Conservation (phyloP, 2,113 vertebrate species). For the Bombycilla garrulus region DNA sequence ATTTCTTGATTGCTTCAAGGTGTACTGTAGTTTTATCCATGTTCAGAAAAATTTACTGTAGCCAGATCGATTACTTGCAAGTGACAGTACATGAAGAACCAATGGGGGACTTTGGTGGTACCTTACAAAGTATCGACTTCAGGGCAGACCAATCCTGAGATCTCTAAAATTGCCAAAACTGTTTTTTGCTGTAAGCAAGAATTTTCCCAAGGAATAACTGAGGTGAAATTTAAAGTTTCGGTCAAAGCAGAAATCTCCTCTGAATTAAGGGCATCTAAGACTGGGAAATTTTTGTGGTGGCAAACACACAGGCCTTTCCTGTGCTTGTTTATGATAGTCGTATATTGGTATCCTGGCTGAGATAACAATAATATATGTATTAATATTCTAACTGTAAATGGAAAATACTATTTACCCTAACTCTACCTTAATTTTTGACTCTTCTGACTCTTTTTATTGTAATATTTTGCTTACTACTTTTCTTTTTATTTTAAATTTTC, state of each 20-base stretch:
- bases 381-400: not conserved
- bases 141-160: not conserved
- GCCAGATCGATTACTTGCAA: not conserved
- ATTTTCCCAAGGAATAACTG: not conserved
- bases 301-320: not conserved
- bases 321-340: not conserved
- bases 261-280: not conserved
- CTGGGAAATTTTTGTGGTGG: not conserved
- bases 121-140: not conserved
- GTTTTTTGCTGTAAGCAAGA: not conserved
- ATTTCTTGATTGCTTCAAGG: not conserved
- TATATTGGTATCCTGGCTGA: not conserved
- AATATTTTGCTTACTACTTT: not conserved
- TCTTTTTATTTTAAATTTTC: not conserved
- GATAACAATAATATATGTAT: not conserved
- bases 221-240: not conserved
- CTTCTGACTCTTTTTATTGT: not conserved
- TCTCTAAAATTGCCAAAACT: not conserved
- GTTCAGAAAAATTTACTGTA: not conserved
- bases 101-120: not conserved
- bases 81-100: not conserved
- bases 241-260: not conserved
- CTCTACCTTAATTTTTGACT: not conserved
- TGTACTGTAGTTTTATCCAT: not conserved
- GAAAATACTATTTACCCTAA: not conserved